A percentile compares a stretch with the other conserved stretches of the same genome.
These are phyloP conservation scores for Gymnoscopelus braueri DNA, from an alignment of 2,797 vertebrate genomes.

Conservation along the genomic window DNA sequence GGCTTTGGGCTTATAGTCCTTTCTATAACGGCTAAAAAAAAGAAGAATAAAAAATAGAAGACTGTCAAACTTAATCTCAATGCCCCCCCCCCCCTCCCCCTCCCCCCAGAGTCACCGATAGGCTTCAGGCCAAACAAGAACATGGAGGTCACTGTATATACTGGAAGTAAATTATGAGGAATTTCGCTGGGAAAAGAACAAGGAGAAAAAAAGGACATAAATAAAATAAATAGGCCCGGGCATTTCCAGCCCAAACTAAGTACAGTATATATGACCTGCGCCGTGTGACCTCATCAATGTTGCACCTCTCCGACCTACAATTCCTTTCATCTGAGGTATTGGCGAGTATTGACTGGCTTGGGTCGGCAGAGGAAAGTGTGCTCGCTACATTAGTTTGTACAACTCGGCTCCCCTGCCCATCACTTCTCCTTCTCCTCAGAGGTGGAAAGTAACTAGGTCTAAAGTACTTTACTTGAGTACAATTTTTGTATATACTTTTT, in stretches of 20 bases:
- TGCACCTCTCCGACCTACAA: constrained; percentile 34
- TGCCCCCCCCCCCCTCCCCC: constrained; percentile 43
- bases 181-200: constrained; percentile 42
- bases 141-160: constrained; percentile 36
- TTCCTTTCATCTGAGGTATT: constrained; percentile 40
- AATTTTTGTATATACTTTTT: too few species aligned
- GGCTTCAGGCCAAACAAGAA: constrained; percentile 53
- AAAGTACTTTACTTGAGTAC: too few species aligned
- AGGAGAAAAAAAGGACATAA: too few species aligned
- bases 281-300: constrained; percentile 63
- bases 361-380: constrained; percentile 14
- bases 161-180: constrained; percentile 33
- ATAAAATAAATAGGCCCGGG: not conserved
- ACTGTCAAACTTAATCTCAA: constrained; percentile 64
- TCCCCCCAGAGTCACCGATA: constrained; percentile 25
- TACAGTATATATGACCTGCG: constrained; percentile 56
- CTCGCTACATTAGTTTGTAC: constrained; percentile 58
- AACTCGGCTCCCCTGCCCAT: constrained; percentile 46
- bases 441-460: too few species aligned
- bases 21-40: constrained; percentile 38
- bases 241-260: constrained; percentile 36
- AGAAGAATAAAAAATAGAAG: constrained; percentile 11
- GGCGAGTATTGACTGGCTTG: constrained; percentile 45
- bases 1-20: constrained; percentile 54
- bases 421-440: constrained; percentile 31